These are phyloP conservation scores for Mycteria americana DNA, from an alignment of 2,797 vertebrate genomes.

Conservation along the genomic window DNA sequence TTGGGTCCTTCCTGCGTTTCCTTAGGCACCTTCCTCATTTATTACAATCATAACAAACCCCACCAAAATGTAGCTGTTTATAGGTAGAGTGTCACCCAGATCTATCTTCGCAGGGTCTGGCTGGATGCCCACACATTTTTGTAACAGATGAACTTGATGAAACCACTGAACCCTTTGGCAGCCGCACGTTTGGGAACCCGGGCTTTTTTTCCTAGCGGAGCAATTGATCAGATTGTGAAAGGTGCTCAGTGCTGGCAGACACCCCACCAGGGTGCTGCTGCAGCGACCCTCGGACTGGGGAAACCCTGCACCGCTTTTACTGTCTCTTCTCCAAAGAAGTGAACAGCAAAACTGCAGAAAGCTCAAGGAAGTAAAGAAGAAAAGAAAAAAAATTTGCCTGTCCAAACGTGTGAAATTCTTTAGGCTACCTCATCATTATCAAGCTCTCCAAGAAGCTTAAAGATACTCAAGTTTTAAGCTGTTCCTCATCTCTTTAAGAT, in stretches of 20 bases:
- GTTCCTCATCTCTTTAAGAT: constrained; percentile 21
- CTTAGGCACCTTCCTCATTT: neutral
- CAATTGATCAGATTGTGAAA: neutral
- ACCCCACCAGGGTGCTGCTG: neutral
- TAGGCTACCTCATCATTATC: neutral
- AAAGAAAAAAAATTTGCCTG: neutral
- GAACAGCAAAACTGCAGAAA: neutral
- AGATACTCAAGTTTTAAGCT: constrained; percentile 8
- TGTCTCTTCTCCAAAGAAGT: neutral
- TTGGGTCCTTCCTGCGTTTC: neutral
- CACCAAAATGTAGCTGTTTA: neutral
- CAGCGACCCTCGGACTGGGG: neutral
- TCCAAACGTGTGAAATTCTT: constrained; percentile 21
- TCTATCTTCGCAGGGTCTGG: neutral
- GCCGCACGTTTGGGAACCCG: fast-evolving
- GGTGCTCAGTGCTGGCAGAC: neutral
- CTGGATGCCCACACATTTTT: neutral
- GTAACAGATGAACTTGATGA: neutral
- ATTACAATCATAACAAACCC: neutral
- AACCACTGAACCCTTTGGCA: neutral
- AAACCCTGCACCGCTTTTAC: neutral
- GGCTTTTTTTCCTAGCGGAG: neutral
- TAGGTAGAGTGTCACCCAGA: neutral
- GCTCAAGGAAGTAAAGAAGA: neutral
- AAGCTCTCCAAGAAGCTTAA: neutral